Percentiles rank a stretch among this genome's conserved stretches.
These are phyloP conservation scores for Eupeodes luniger DNA, from an alignment of 2,888 invertebrate species.

Conservation along the genomic window DNA sequence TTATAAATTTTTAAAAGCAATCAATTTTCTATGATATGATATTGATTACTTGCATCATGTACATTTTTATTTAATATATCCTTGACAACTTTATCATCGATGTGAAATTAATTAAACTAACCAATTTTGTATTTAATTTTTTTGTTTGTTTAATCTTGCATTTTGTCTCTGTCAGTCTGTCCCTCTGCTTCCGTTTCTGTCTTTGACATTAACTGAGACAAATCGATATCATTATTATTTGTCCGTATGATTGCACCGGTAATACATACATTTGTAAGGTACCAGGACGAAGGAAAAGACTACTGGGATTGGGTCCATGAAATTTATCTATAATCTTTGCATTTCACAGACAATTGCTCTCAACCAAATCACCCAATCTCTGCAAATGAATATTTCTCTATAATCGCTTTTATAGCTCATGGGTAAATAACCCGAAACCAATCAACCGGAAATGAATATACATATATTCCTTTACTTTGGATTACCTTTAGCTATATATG, in stretches of 20 bases:
- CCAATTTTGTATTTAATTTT: not conserved
- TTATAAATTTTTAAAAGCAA: not conserved
- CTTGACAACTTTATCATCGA: not conserved
- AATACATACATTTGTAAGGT: no score
- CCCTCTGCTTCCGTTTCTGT: not conserved
- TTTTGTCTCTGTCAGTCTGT: not conserved
- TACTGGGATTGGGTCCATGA: not conserved
- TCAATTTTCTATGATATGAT: not conserved
- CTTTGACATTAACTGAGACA: constrained; percentile 30
- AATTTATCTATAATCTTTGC: constrained; percentile 46
- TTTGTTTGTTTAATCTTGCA: not conserved
- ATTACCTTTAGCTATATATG: constrained; percentile 5
- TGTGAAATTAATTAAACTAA: constrained; percentile 11
- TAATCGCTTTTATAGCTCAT: constrained; percentile 28
- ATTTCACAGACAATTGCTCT: constrained; percentile 60
- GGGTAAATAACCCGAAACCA: constrained; percentile 34
- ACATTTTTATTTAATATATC: not conserved
- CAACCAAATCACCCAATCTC: constrained; percentile 47
- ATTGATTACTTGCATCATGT: not conserved
- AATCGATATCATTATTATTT: constrained; percentile 35
- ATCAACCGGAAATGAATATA: constrained; percentile 26
- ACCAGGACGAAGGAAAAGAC: no score
- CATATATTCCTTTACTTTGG: constrained; percentile 1
- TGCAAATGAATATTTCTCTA: constrained; percentile 34
- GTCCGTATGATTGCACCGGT: constrained; percentile 18